Base-by-base conservation (phyloP, 2,888 invertebrate genomes). In the Diarsia mendica region DNA sequence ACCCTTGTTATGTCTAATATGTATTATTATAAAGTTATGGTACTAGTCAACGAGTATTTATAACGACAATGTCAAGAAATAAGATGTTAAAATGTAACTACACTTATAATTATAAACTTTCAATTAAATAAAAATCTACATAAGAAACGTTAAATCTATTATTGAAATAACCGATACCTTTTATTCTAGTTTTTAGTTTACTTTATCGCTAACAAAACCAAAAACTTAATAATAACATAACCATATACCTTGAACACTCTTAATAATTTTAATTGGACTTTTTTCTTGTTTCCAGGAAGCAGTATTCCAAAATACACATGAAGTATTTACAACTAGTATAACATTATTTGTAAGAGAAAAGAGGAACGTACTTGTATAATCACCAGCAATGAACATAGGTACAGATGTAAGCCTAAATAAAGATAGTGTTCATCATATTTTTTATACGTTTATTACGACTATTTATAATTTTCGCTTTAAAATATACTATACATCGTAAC, bases 291-390 rank as follows among this genome's bases (percentile, higher is more conserved):
- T 96, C 81, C 96, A 96, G 96, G 96, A 92, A 93, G 93, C 95
- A 95, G 96, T 95, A 94, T 96, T 94, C 96, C 96, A 94, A 96
- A 96, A 95, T 96, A 96, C 93, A 96, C 96, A 92, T 96, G 96
- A 96, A 95, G 95, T 96, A 91, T 93, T 93, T 89, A 91, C 94
- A 90, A 89, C 92, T 96, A 96, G 94, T 94, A 92, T 95, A 93
- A 90, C 90, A 89, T 94, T 91, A 93, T 93, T 93, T 93, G 89
- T 96, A 96, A 95, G 95, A 93, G 94, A 94, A 95, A 94, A 90
- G 91, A 92, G 93, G 91, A 93, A 94, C 92, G 93, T 94, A 93
- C 92, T 93, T 93, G 93, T 91, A 92, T 91, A 91, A 92, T 93
- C 93, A 93, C 91, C 94, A 93, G 89, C 93, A 91, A 73, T 80